A percentile compares a stretch with the other conserved stretches of the same genome.
Conservation (phyloP, 2,888 invertebrate species). For the Luffia ferchaultella region DNA sequence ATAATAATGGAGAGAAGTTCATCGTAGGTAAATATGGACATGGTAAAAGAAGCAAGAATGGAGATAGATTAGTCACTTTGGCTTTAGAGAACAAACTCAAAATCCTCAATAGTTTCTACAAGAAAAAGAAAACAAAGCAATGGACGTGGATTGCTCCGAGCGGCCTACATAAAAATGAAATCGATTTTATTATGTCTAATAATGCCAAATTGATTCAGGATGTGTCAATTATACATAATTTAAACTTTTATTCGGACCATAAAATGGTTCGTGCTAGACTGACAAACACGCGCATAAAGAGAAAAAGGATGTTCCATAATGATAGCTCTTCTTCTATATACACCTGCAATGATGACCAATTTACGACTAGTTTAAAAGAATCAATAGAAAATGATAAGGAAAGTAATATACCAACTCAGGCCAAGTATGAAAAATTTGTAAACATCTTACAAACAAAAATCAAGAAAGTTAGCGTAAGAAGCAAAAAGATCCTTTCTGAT, state of each 20-base stretch:
- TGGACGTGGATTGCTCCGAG: neutral
- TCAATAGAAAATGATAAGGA: no score
- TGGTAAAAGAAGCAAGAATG: slow-evolving; percentile 12
- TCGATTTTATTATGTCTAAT: neutral
- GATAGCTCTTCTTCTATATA: no score
- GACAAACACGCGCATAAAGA: slow-evolving; percentile 15
- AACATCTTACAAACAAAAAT: no score
- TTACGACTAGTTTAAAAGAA: no score
- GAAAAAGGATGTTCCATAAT: slow-evolving; percentile 11
- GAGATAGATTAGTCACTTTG: slow-evolving; percentile 4
- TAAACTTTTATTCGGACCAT: slow-evolving; percentile 1
- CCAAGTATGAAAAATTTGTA: no score
- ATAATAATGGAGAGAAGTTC: slow-evolving; percentile 4
- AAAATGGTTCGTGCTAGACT: slow-evolving; percentile 9
- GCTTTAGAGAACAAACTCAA: neutral
- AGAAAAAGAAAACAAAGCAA: neutral
- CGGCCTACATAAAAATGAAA: neutral
- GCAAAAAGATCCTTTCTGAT: no score
- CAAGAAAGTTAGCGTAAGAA: no score
- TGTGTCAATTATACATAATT: neutral
- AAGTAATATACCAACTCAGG: no score
- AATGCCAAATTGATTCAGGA: neutral
- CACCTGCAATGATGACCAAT: no score
- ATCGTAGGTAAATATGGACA: neutral
- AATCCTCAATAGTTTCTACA: neutral